Evolutionary conservation across 2,113 vertebrate genomes (phyloP), one percentile per base, ranked within the genome.

Genomic region (Heterotis niloticus): DNA sequence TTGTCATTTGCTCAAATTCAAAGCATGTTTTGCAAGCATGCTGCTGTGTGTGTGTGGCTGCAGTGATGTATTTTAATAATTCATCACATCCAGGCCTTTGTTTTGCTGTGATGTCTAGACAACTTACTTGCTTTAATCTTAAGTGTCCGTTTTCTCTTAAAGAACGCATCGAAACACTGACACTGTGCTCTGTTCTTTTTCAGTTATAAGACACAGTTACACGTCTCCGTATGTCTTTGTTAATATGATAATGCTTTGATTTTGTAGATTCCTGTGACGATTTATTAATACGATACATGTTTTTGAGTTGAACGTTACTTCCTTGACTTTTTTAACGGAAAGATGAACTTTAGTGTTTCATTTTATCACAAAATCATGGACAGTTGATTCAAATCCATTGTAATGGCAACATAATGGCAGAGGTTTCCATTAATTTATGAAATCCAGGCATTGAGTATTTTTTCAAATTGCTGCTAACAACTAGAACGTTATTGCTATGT

Each of bases 401-500:
- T 87, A 75, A 86, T 90, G 88, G 85, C 91, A 87, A 88, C 89
- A 89, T 85, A 87, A 90, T 88, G 86, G 88, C 86, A 80, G 85
- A 87, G 83, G 52, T 59, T 28, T 86, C 86, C 88, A 85, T 90
- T 89, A 90, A 88, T 87, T 84, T 81, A 82, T 88, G 84, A 84
- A 75, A 89, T 89, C 86, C 89, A 90, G 86, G 84, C 82, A 82
- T 78, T 84, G 83, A 59, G 81, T 84, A 83, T 82, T 83, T 20
- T 84, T 84, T 78, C 82, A 84, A 84, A 78, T 84, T 78, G 82
- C 59, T 69, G 65, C 71, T 70, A 77, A n/a, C 5, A 64, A 24
- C 79, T 85, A 87, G 87, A 89, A 90, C 87, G 88, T 88, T 84
- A 87, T 88, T 82, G 83, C 81, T 85, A 68, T 81, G 78, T 78